Evolutionary conservation across 2,888 invertebrate species (phyloP).

Genomic region (Bombylius major): DNA sequence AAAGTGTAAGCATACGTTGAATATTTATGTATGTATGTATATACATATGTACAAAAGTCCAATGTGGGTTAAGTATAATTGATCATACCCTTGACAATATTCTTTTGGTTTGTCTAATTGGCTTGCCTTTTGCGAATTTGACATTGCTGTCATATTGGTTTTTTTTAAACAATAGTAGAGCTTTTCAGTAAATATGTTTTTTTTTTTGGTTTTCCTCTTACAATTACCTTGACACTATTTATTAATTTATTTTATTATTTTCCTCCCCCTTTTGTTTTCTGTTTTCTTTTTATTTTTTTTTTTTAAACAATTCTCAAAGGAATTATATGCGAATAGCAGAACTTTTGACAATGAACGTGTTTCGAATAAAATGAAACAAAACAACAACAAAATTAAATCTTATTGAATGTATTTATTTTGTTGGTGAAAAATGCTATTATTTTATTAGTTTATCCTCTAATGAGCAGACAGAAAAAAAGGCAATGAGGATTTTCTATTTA

Average conservation of each 20-base stretch:
- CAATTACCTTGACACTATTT: neutral
- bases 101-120: slow-evolving; percentile 3
- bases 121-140: neutral
- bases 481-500: no score
- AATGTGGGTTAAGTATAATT: slow-evolving; percentile 21
- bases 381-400: no score
- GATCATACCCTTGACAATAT: slow-evolving; percentile 17
- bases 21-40: slow-evolving; percentile 14
- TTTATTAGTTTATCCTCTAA: no score
- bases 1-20: slow-evolving; percentile 4
- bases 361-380: no score
- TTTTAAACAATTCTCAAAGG: no score
- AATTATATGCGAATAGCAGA: no score
- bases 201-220: neutral
- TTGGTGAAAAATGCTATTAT: no score
- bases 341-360: no score
- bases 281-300: neutral
- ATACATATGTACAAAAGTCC: slow-evolving; percentile 1
- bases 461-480: no score
- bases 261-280: no score
- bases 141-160: neutral
- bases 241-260: neutral
- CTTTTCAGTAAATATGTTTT: neutral
- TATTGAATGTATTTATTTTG: no score
- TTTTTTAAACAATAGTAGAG: neutral